Evolutionary conservation across 2,888 invertebrate species (phyloP).

Genomic region (Dromius quadrimaculatus): DNA sequence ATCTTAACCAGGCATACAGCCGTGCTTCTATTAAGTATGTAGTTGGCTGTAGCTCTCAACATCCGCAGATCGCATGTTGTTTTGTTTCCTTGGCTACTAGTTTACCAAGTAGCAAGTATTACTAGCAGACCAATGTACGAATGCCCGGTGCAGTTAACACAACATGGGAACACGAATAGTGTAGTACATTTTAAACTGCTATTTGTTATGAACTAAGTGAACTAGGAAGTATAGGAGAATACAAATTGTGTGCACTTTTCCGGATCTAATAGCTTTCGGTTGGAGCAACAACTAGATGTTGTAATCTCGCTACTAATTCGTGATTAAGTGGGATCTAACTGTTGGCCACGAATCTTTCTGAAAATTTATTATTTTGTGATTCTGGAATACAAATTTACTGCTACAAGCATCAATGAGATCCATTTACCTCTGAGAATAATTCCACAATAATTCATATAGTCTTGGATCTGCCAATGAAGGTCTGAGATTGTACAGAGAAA

Average conservation of each 20-base stretch:
- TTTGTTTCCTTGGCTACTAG: slow-evolving; percentile 10
- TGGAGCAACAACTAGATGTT: too few species aligned
- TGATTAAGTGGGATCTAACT: too few species aligned
- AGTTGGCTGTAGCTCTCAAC: background rate
- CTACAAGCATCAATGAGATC: too few species aligned
- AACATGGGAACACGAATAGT: slow-evolving; percentile 18
- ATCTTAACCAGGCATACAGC: background rate
- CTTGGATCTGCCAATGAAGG: background rate
- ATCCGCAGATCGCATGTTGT: slow-evolving; percentile 17
- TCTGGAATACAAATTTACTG: too few species aligned
- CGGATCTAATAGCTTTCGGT: too few species aligned
- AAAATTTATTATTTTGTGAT: too few species aligned
- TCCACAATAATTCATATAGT: too few species aligned
- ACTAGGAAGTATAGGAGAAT: slow-evolving; percentile 13
- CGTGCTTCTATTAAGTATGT: background rate
- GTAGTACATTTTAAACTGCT: slow-evolving; percentile 48
- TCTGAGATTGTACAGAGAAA: slow-evolving; percentile 21
- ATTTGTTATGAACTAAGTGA: slow-evolving; percentile 48
- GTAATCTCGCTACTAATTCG: too few species aligned
- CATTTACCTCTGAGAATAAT: too few species aligned
- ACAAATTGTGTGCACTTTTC: too few species aligned
- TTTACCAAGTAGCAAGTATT: background rate
- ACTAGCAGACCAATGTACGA: background rate
- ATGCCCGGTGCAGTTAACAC: background rate
- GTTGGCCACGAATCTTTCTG: too few species aligned